Evolutionary conservation across 2,888 invertebrate genomes (phyloP).

Genomic region (Beris chalybata): DNA sequence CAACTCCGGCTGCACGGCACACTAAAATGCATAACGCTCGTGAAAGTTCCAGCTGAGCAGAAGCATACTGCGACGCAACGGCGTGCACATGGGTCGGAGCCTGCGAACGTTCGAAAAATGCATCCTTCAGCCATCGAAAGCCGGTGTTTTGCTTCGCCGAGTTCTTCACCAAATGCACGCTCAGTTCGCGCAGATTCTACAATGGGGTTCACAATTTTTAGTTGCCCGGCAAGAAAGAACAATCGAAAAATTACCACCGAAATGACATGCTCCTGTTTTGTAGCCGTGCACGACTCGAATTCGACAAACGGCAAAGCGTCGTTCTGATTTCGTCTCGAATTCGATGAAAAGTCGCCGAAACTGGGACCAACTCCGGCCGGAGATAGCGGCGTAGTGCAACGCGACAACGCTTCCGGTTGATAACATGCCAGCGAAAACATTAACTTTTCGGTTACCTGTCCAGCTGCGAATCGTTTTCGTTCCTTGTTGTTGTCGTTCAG

Average conservation of each 20-base stretch:
- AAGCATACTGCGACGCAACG: conserved; percentile 78
- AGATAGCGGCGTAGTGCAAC: conserved; percentile 82
- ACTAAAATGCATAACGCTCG: conserved; percentile 75
- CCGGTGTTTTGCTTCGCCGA: conserved; percentile 57
- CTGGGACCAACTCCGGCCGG: conserved; percentile 65
- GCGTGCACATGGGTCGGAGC: conserved; percentile 76
- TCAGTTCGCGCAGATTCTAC: conserved; percentile 81
- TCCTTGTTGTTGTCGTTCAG: conserved; percentile 64
- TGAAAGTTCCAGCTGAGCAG: conserved; percentile 79
- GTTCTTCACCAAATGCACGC: conserved; percentile 77
- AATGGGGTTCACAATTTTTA: background rate
- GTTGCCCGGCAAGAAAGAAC: background rate
- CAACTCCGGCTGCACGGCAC: conserved; percentile 68
- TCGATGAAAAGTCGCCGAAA: conserved; percentile 52
- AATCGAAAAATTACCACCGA: conserved; percentile 65
- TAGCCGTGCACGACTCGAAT: conserved; percentile 82
- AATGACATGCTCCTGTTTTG: conserved; percentile 84
- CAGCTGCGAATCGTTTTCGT: conserved; percentile 66
- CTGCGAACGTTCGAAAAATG: conserved; percentile 58
- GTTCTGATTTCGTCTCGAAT: conserved; percentile 53
- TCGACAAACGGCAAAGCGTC: conserved; percentile 78
- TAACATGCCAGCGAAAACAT: conserved; percentile 81
- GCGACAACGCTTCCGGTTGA: conserved; percentile 82
- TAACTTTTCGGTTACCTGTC: conserved; percentile 75
- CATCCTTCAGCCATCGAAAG: conserved; percentile 57